phyloP scores from a whole-genome alignment of 2,797 vertebrate species.

The Mormyrus hasselquistii region DNA sequence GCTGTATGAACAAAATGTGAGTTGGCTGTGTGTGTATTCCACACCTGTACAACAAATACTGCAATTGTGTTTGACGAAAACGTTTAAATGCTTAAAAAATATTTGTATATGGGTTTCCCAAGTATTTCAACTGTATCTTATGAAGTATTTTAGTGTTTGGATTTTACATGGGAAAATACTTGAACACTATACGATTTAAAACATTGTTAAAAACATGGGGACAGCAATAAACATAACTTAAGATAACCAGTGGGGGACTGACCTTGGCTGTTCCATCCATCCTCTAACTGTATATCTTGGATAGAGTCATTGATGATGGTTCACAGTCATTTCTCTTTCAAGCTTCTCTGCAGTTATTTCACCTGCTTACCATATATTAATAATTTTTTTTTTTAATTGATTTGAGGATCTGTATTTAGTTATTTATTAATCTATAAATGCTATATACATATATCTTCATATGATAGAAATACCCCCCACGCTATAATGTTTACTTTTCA shows the following conservation, averaged over 20 bases:
- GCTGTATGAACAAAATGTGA: slow-evolving; percentile 41
- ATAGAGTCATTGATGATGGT: neutral
- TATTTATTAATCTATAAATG: neutral
- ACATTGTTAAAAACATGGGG: neutral
- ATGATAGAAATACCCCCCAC: neutral
- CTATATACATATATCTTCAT: neutral
- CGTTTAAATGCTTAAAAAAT: neutral
- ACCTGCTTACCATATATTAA: neutral
- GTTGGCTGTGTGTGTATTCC: neutral
- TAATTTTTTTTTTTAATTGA: neutral
- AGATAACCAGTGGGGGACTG: neutral
- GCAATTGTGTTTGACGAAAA: neutral
- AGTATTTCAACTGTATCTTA: neutral
- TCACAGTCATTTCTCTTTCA: no score
- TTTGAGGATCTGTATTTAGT: neutral
- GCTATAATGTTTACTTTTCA: neutral
- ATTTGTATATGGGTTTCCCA: neutral
- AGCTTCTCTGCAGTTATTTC: no score
- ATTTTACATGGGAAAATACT: neutral
- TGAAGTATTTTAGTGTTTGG: neutral
- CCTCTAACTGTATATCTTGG: neutral
- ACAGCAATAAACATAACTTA: neutral
- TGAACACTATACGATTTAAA: neutral
- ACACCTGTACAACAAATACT: neutral
- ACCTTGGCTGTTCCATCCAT: neutral